phyloP scores from a whole-genome alignment of 2,888 invertebrate species.

The Lasioglossum oenotherae region DNA sequence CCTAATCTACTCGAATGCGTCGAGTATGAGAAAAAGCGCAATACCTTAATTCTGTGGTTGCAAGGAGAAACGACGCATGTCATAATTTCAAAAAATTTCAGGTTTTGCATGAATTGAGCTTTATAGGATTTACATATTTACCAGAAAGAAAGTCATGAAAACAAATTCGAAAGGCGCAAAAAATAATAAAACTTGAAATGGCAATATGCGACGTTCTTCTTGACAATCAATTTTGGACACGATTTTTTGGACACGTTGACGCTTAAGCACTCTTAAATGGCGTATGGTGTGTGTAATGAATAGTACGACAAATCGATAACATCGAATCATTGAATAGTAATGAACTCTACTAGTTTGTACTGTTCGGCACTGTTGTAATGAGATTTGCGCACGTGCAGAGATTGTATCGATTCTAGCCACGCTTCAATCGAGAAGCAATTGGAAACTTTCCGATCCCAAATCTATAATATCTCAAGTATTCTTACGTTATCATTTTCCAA shows the following conservation, averaged over 20 bases:
- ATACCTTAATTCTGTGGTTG: background rate
- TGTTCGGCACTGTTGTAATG: slow-evolving; percentile 3
- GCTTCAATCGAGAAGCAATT: slow-evolving; percentile 12
- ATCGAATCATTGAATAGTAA: background rate
- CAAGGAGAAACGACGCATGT: too few relatives aligned
- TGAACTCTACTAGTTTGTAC: slow-evolving; percentile 2
- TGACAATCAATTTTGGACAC: background rate
- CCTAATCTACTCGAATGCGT: slow-evolving; percentile 24
- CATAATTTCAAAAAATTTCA: too few relatives aligned
- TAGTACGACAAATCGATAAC: background rate
- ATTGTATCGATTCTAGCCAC: background rate
- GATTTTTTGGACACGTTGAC: slow-evolving; percentile 6
- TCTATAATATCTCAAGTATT: slow-evolving; percentile 64
- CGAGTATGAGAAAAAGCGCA: background rate
- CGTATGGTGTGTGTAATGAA: background rate
- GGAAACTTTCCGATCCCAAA: slow-evolving; percentile 67
- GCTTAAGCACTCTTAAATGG: slow-evolving; percentile 32
- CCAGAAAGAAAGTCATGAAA: too few relatives aligned
- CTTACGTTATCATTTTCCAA: slow-evolving; percentile 24
- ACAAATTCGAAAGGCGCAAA: too few relatives aligned
- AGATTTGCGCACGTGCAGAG: background rate
- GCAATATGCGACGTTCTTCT: too few relatives aligned
- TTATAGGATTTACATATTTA: too few relatives aligned
- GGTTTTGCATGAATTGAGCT: too few relatives aligned
- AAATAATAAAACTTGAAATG: too few relatives aligned